Evolutionary conservation across 1,140 invertebrate genomes (phyloP).

Genomic region (Eriocheir sinensis): DNA sequence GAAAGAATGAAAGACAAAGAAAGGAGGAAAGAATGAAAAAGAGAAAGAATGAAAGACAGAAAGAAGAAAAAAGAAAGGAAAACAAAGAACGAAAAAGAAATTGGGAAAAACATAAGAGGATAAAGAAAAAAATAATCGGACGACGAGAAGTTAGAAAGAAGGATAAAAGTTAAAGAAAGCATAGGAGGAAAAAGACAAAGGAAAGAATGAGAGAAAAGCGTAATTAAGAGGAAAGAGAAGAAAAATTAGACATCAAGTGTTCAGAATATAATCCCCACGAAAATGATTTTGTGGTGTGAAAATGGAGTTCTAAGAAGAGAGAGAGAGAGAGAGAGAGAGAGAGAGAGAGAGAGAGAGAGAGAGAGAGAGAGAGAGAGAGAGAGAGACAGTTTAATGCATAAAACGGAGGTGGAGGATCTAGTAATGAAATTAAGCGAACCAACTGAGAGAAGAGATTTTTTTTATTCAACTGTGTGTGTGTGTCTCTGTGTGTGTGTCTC

Average conservation of each 20-base stretch:
- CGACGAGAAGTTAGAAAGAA: no score
- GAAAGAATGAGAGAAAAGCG: background rate
- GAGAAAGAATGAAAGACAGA: background rate
- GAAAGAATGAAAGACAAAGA: background rate
- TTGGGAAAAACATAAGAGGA: background rate
- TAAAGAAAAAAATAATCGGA: no score
- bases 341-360: slow-evolving; percentile 22
- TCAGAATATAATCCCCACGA: background rate
- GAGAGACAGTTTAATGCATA: background rate
- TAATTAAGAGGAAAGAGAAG: background rate
- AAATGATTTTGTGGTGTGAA: background rate
- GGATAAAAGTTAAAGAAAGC: background rate
- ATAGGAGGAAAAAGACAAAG: background rate
- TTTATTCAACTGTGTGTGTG: no score
- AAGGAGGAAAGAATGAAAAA: no score
- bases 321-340: slow-evolving; percentile 22
- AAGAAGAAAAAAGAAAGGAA: background rate
- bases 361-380: slow-evolving; percentile 22
- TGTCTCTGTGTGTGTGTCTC: no score
- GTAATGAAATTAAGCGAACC: background rate
- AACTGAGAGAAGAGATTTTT: background rate
- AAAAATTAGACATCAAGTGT: slow-evolving; percentile 26
- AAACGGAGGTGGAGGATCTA: background rate
- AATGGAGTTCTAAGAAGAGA: background rate
- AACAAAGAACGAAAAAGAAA: background rate